Conservation (phyloP, 1,140 invertebrate species). For the Reticulitermes speratus region DNA sequence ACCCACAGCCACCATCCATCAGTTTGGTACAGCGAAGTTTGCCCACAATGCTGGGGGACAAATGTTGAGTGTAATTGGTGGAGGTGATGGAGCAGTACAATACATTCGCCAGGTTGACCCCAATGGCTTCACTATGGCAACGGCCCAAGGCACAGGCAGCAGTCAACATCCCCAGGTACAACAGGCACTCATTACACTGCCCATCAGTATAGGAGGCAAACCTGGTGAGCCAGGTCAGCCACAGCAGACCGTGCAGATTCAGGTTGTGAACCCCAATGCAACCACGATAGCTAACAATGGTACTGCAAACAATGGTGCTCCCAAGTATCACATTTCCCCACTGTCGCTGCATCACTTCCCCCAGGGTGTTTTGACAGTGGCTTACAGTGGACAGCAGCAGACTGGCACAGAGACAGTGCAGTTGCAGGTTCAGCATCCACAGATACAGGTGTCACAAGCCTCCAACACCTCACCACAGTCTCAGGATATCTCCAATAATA, state of each 20-base stretch:
- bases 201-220: constrained; percentile 70
- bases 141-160: constrained; percentile 42
- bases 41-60: constrained; percentile 59
- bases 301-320: constrained; percentile 43
- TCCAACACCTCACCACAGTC: constrained; percentile 22
- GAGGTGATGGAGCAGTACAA: constrained; percentile 70
- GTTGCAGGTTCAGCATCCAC: constrained; percentile 40
- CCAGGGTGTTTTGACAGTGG: constrained; percentile 66
- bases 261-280: constrained; percentile 64
- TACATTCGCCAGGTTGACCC: constrained; percentile 69
- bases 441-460: constrained; percentile 24
- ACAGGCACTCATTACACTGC: constrained; percentile 65
- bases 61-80: constrained; percentile 57
- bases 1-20: constrained; percentile 62
- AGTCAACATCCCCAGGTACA: constrained; percentile 49
- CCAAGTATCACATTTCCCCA: constrained; percentile 67
- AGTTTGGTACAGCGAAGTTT: constrained; percentile 65
- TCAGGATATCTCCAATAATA: constrained; percentile 24
- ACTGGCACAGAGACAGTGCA: constrained; percentile 56
- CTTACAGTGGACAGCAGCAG: constrained; percentile 58
- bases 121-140: constrained; percentile 43
- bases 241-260: constrained; percentile 74
- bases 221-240: constrained; percentile 59
- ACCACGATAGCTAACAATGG: constrained; percentile 50
- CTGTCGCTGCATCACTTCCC: constrained; percentile 63